Evolutionary conservation across 2,797 vertebrate genomes (phyloP).

Genomic region (Oreochromis mossambicus): DNA sequence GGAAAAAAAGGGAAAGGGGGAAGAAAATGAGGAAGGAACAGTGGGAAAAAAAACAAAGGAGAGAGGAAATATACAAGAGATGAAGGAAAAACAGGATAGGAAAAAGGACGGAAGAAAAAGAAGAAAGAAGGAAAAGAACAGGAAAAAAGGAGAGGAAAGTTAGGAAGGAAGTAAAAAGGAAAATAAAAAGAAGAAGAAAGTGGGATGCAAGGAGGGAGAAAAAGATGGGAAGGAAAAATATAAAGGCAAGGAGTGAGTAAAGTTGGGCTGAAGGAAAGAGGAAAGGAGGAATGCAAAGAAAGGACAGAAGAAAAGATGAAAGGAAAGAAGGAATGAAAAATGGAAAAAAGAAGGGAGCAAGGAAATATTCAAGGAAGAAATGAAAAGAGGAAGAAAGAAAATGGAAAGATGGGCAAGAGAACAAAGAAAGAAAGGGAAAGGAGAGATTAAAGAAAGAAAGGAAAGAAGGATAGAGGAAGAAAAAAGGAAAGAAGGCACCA

Average conservation of each 20-base stretch:
- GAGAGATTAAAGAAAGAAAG: not conserved
- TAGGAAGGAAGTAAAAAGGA: not conserved
- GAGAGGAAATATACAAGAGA: not conserved
- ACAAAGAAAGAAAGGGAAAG: not conserved
- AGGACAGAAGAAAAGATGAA: not conserved
- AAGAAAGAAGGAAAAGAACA: not conserved
- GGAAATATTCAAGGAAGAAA: not conserved
- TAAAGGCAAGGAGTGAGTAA: not conserved
- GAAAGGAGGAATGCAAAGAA: not conserved
- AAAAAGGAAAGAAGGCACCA: not conserved
- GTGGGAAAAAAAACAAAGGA: not conserved
- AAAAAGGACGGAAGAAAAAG: fast-evolving
- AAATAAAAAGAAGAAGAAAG: too few species aligned
- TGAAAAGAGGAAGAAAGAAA: not conserved
- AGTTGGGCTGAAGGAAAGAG: not conserved
- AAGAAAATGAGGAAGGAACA: not conserved
- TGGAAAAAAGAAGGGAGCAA: not conserved
- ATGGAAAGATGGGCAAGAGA: not conserved
- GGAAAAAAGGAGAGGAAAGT: not conserved
- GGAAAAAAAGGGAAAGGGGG: not conserved
- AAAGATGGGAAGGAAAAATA: not conserved
- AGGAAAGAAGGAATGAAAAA: too few species aligned
- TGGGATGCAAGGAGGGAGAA: not conserved
- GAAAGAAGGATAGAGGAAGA: not conserved
- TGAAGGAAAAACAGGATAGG: not conserved